Conservation (phyloP, 2,888 invertebrate species). For the Drosophila pseudotakahashii region DNA sequence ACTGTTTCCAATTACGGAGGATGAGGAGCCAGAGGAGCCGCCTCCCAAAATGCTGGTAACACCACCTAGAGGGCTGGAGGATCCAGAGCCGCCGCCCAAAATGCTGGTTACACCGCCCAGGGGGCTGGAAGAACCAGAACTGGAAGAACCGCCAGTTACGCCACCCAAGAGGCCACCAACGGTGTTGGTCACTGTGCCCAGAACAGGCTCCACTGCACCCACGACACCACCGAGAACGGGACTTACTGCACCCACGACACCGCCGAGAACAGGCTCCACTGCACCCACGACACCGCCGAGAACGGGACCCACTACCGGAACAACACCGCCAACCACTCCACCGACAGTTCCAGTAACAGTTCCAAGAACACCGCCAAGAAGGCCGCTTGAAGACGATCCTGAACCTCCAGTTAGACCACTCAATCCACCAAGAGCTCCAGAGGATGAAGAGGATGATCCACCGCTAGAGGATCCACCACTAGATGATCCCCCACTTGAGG, state of each 20-base stretch:
- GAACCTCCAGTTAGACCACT: neutral
- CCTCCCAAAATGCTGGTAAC: neutral
- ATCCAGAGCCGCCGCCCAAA: neutral
- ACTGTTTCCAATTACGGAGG: neutral
- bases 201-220: neutral
- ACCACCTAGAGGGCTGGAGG: neutral
- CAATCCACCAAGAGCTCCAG: neutral
- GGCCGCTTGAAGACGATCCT: neutral
- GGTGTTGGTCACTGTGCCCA: neutral
- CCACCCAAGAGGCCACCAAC: neutral
- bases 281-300: neutral
- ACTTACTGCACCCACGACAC: neutral
- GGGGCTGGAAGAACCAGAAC: neutral
- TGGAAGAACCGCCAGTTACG: neutral
- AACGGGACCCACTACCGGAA: neutral
- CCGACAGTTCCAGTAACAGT: neutral
- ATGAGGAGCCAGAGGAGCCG: neutral
- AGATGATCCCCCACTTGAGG: neutral
- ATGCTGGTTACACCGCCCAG: neutral
- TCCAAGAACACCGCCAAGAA: neutral
- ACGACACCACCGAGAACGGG: neutral
- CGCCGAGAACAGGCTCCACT: neutral
- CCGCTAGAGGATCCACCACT: neutral
- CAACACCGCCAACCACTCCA: neutral
- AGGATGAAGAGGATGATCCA: neutral